These are phyloP conservation scores for Patiria pectinifera DNA, from an alignment of 53 echinoderm and acorn worm genomes.

Conservation along the genomic window DNA sequence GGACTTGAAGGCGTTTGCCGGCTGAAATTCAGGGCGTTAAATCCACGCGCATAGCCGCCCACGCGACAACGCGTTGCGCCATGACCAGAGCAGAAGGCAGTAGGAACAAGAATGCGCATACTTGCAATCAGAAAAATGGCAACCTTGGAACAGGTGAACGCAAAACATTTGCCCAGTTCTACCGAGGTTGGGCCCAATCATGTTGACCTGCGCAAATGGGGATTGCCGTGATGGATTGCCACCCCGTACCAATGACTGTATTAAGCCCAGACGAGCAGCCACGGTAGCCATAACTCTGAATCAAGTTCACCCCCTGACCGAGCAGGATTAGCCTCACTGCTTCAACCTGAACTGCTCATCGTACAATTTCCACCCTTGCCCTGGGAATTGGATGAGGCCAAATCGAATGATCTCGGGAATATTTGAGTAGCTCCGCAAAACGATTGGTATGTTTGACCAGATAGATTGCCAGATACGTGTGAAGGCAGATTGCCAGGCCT, in stretches of 20 bases:
- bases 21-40: too few relatives aligned
- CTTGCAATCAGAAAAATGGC: background rate
- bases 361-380: too few relatives aligned
- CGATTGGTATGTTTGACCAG: background rate
- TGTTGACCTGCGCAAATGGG: too few relatives aligned
- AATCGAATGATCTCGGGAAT: constrained; percentile 6
- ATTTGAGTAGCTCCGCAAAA: constrained; percentile 36
- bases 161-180: background rate
- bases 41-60: too few relatives aligned
- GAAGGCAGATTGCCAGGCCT: constrained; percentile 29
- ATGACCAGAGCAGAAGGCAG: background rate
- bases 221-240: background rate
- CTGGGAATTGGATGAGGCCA: background rate
- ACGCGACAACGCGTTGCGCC: background rate
- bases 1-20: too few relatives aligned
- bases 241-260: background rate
- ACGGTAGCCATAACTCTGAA: background rate
- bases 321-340: too few relatives aligned
- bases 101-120: too few relatives aligned
- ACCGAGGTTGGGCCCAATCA: background rate
- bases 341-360: too few relatives aligned
- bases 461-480: constrained; percentile 5
- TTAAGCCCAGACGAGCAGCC: background rate
- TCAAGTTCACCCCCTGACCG: too few relatives aligned
- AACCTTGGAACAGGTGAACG: background rate